These are phyloP conservation scores for Amia ocellicauda DNA, from an alignment of 2,113 vertebrate genomes.

Conservation along the genomic window DNA sequence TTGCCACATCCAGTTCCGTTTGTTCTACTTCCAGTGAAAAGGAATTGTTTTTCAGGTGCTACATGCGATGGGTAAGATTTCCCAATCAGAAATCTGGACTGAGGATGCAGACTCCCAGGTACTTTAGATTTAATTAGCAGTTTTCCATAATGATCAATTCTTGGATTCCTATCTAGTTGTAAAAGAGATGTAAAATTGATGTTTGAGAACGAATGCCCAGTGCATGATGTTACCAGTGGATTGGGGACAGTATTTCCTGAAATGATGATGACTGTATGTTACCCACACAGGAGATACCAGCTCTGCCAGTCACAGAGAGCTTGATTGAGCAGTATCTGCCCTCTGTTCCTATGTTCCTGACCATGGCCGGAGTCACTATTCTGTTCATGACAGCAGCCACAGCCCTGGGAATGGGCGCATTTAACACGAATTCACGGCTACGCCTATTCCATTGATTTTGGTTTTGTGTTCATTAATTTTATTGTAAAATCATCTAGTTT, in stretches of 20 bases:
- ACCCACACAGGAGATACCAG: neutral
- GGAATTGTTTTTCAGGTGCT: neutral
- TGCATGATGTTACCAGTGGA: neutral
- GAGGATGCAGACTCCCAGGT: neutral
- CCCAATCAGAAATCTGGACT: neutral
- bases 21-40: too few species aligned
- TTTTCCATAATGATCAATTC: too few species aligned
- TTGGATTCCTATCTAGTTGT: too few species aligned
- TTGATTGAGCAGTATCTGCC: neutral
- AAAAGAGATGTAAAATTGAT: too few species aligned
- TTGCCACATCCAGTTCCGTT: too few species aligned
- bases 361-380: neutral
- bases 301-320: neutral
- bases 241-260: too few species aligned
- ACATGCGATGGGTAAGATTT: neutral
- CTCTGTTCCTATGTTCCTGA: neutral
- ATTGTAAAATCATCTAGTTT: too few species aligned
- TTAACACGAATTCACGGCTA: neutral
- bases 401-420: neutral
- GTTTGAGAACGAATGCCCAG: too few species aligned
- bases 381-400: neutral
- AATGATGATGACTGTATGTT: neutral
- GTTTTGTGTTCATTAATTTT: too few species aligned
- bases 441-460: neutral
- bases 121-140: neutral